These are phyloP conservation scores for Pammene aurita DNA, from an alignment of 2,888 invertebrate species.

Conservation along the genomic window DNA sequence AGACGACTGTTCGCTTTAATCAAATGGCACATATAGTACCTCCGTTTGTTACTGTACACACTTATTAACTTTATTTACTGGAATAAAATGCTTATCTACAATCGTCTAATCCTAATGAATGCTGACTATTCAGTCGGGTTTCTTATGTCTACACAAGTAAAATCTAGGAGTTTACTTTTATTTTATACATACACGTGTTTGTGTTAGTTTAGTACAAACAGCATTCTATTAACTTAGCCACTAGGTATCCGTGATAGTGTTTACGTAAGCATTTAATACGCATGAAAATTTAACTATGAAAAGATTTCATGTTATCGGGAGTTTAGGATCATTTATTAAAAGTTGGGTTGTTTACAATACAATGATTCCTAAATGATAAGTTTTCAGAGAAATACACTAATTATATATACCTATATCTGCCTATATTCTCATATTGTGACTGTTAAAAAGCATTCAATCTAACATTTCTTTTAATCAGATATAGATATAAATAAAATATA, in stretches of 20 bases:
- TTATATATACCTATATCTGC: neutral
- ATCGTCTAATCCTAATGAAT: slow-evolving; percentile 71
- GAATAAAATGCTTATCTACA: slow-evolving; percentile 57
- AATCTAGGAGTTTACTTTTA: slow-evolving; percentile 33
- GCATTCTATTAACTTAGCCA: slow-evolving; percentile 32
- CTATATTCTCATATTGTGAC: slow-evolving; percentile 1
- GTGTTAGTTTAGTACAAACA: slow-evolving; percentile 29
- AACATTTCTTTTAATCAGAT: too few relatives aligned
- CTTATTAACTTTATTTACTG: slow-evolving; percentile 42
- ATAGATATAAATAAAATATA: too few relatives aligned
- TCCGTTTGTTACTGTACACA: neutral
- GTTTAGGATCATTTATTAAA: slow-evolving; percentile 16
- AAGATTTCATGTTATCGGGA: slow-evolving; percentile 1
- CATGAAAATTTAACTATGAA: slow-evolving; percentile 5
- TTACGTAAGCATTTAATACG: slow-evolving; percentile 17
- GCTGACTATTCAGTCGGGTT: slow-evolving; percentile 83
- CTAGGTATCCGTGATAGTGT: slow-evolving; percentile 3
- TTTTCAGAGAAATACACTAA: neutral
- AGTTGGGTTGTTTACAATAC: slow-evolving; percentile 24
- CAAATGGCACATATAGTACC: neutral
- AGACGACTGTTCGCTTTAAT: neutral
- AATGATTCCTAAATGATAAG: slow-evolving; percentile 19
- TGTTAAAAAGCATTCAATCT: too few relatives aligned
- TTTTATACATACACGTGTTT: slow-evolving; percentile 31
- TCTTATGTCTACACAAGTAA: slow-evolving; percentile 68